Evolutionary conservation across 1,140 invertebrate genomes (phyloP).

Genomic region (Acromyrmex echinatior): DNA sequence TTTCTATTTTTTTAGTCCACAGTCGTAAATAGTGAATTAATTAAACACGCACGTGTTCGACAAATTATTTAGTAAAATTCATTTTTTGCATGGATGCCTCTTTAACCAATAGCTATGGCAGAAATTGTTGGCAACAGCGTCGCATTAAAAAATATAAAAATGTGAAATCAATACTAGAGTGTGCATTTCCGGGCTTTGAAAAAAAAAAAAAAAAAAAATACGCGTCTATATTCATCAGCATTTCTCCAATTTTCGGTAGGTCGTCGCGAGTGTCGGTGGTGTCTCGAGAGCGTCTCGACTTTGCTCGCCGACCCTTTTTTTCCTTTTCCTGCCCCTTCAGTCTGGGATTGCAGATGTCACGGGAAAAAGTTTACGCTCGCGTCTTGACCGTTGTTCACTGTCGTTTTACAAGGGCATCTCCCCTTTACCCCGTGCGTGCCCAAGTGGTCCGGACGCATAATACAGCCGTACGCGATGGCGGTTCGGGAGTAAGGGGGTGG

Average conservation of each 20-base stretch:
- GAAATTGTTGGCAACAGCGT: constrained; percentile 43
- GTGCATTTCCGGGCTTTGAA: constrained; percentile 4
- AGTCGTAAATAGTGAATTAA: constrained; percentile 50
- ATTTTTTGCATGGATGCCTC: constrained; percentile 39
- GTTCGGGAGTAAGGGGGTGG: constrained; percentile 79
- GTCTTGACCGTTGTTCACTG: constrained; percentile 84
- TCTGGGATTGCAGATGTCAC: constrained; percentile 70
- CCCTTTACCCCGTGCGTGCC: constrained; percentile 85
- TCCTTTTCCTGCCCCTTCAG: constrained; percentile 47
- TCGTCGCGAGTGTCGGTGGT: constrained; percentile 17
- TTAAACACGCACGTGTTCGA: constrained; percentile 39
- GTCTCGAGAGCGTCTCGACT: constrained; percentile 70
- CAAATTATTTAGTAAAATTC: constrained; percentile 52
- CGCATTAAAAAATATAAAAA: constrained; percentile 61
- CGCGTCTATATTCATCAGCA: constrained; percentile 45
- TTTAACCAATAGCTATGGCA: constrained; percentile 35
- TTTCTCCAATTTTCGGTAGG: constrained; percentile 61
- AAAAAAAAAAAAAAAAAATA: constrained; percentile 10
- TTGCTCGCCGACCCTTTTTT: constrained; percentile 35
- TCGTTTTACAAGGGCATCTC: constrained; percentile 81
- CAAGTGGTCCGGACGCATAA: constrained; percentile 86
- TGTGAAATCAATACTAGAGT: constrained; percentile 24
- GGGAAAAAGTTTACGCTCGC: constrained; percentile 79
- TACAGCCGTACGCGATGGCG: constrained; percentile 80
- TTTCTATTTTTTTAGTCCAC: constrained; percentile 21